Evolutionary conservation across 1,140 invertebrate genomes (phyloP).

Genomic region (Drosophila hydei): DNA sequence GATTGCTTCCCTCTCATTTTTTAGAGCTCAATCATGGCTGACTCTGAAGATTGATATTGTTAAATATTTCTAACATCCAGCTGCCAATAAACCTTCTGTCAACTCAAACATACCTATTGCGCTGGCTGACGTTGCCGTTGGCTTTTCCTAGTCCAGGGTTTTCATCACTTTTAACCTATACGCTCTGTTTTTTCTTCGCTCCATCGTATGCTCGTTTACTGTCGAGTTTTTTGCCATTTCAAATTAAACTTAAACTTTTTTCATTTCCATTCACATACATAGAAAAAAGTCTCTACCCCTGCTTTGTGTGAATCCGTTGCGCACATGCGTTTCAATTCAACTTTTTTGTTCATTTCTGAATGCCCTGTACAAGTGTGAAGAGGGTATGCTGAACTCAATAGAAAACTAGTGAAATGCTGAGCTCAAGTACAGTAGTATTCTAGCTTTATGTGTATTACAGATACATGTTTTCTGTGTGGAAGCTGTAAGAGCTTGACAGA

Average conservation of each 20-base stretch:
- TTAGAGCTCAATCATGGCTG: slow-evolving; percentile 10
- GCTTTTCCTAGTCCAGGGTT: slow-evolving; percentile 25
- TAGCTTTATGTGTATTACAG: no score
- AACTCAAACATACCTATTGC: slow-evolving; percentile 43
- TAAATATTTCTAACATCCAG: slow-evolving; percentile 49
- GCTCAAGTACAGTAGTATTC: neutral
- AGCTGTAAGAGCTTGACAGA: no score
- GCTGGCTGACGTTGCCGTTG: slow-evolving; percentile 27
- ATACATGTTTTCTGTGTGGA: no score
- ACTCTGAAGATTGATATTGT: slow-evolving; percentile 59
- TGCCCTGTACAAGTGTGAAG: neutral
- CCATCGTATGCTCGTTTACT: slow-evolving; percentile 26
- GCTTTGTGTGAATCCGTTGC: slow-evolving; percentile 51
- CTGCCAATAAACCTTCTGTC: slow-evolving; percentile 62
- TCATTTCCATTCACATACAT: slow-evolving; percentile 71
- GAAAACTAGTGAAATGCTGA: neutral
- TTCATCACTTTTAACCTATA: slow-evolving; percentile 45
- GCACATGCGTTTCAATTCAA: slow-evolving; percentile 79
- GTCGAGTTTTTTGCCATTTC: slow-evolving; percentile 71
- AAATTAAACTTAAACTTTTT: slow-evolving; percentile 81
- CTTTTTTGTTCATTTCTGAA: slow-evolving; percentile 43
- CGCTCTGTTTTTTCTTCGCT: slow-evolving; percentile 5
- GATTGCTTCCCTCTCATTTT: no score
- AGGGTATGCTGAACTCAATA: neutral
- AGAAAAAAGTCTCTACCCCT: slow-evolving; percentile 51